Evolutionary conservation across 2,113 vertebrate genomes (phyloP), one percentile per base, ranked within the genome.

Genomic region (Sciurus niger): DNA sequence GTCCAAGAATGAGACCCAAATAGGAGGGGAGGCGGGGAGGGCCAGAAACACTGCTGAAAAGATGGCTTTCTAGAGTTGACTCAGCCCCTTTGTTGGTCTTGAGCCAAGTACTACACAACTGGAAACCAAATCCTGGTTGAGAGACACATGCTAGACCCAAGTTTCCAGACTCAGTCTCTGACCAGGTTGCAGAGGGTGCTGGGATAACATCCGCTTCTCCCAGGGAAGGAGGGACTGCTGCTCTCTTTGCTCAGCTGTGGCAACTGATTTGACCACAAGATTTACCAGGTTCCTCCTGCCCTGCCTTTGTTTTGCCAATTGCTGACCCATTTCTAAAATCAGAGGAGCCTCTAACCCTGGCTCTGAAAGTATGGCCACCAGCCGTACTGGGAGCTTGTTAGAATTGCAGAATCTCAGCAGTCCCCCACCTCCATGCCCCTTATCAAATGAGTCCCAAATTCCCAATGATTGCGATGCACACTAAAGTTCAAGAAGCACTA

Each of bases 71-170:
- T 68, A 0, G 46, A 94, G 76, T 67, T 95, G 91, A 93, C 94
- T 97, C 43, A 63, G 77, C 34, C 93, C n/a, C 14, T 65, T 77
- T 25, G 2, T 43, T 97, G 96, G 86, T 91, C 85, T 84, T 24
- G 24, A 96, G 95, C 97, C 97, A 97, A 98, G 40, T 74, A 73
- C 96, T 95, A 96, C 93, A 96, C 85, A 96, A 96, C 53, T 91
- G 78, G 96, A 97, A 96, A 96, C 82, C 43, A 60, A 95, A 96
- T 53, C 89, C 74, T 40, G 12, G 63, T 74, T 78, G 73, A 67
- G 73, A 97, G n/a, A 94, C 34, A 94, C 82, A 86, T 8, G 68
- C 73, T 70, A 85, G 74, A 95, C 55, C 74, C 83, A 24, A 28
- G 43, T 94, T 96, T 97, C 96, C 0, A 2, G 55, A 46, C 89